These are phyloP conservation scores for Acanthopleura granulata DNA, from an alignment of 2,888 invertebrate genomes.

Conservation along the genomic window DNA sequence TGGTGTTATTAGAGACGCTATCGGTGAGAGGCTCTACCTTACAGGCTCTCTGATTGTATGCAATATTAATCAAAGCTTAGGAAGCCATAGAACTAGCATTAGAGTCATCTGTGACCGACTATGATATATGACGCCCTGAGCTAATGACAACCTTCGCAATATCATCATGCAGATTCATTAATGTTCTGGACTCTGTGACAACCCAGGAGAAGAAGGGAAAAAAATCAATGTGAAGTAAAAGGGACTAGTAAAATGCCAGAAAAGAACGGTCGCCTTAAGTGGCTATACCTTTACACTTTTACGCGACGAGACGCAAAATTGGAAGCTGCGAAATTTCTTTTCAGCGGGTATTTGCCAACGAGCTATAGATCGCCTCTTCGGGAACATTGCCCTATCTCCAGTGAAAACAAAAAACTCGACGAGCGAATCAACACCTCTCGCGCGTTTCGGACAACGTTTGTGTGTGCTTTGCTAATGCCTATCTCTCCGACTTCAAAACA, in stretches of 20 bases:
- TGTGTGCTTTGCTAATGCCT: constrained; percentile 5
- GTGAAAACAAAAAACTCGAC: background rate
- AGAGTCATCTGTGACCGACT: constrained; percentile 1
- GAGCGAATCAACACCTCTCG: background rate
- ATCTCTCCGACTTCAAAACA: background rate
- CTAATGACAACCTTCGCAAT: constrained; percentile 14
- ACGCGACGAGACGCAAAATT: background rate
- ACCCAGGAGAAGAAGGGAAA: background rate
- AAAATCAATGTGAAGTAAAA: constrained; percentile 12
- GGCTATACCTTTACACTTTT: background rate
- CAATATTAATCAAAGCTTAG: constrained; percentile 16
- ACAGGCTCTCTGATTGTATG: constrained; percentile 15
- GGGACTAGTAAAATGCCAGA: background rate
- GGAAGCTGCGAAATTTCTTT: background rate
- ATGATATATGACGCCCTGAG: constrained; percentile 15
- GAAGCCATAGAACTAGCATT: constrained; percentile 11
- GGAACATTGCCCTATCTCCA: background rate
- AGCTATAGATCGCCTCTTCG: constrained; percentile 3
- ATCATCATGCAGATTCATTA: constrained; percentile 14
- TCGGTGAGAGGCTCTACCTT: constrained; percentile 4
- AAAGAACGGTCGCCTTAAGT: background rate
- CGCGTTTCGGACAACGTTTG: background rate
- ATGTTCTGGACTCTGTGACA: background rate
- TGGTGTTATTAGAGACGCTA: constrained; percentile 14
- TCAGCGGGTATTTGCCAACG: background rate